Conservation (phyloP, 2,888 invertebrate species). For the Sphinx pinastri region DNA sequence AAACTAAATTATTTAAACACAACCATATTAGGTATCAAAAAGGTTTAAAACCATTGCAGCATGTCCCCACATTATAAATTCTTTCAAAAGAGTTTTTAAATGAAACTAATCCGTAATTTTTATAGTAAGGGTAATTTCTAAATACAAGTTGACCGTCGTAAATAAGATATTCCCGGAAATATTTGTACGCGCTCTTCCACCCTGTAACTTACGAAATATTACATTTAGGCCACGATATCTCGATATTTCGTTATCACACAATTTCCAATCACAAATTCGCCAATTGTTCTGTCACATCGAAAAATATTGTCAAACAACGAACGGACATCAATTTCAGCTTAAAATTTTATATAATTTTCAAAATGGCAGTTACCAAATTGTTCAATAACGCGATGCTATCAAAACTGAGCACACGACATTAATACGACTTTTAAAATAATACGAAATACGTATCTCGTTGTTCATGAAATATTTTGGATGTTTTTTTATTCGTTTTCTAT, state of each 20-base stretch:
- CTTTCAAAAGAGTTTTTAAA: no score
- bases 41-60: no score
- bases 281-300: conserved; percentile 32
- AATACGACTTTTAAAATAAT: not conserved
- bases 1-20: no score
- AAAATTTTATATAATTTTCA: conserved; percentile 15
- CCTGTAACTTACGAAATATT: conserved; percentile 11
- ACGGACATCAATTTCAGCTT: conserved; percentile 23
- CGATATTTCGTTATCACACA: conserved; percentile 65
- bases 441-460: conserved; percentile 1
- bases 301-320: conserved; percentile 26
- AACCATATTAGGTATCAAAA: no score
- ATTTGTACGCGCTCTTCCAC: not conserved
- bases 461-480: not conserved
- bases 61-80: no score
- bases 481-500: not conserved
- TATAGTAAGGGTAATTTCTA: no score
- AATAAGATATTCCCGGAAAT: not conserved
- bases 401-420: not conserved
- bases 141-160: no score
- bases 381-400: conserved; percentile 12
- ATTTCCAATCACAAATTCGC: conserved; percentile 27
- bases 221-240: conserved; percentile 71
- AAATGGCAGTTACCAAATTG: conserved; percentile 5
- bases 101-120: no score